A percentile compares a stretch with the other conserved stretches of the same genome.
Conservation (phyloP, 2,113 vertebrate genomes). For the Ophiodon elongatus region DNA sequence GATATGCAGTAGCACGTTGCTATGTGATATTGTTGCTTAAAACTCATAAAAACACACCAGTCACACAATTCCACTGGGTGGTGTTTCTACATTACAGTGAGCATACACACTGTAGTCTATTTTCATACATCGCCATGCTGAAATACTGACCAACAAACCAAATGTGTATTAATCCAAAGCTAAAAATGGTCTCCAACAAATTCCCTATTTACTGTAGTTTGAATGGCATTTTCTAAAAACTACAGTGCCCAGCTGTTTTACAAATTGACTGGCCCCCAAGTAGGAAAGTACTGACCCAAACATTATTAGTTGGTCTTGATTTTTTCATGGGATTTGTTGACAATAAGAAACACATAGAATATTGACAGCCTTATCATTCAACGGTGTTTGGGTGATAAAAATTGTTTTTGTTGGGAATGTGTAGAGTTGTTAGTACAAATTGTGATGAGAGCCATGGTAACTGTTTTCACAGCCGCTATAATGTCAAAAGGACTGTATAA, state of each 20-base stretch:
- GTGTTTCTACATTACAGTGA: not conserved
- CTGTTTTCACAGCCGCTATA: not conserved
- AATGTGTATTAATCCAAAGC: not conserved
- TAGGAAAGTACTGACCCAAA: not conserved
- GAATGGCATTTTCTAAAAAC: not conserved
- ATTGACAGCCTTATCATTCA: not conserved
- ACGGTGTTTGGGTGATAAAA: not conserved
- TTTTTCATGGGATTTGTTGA: not conserved
- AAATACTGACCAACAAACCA: not conserved
- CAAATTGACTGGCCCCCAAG: not conserved
- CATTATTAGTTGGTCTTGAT: not conserved
- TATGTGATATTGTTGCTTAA: not conserved
- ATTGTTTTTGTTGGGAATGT: not conserved
- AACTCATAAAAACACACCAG: not conserved
- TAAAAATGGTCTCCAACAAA: not conserved
- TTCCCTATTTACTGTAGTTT: not conserved
- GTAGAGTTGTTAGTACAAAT: not conserved
- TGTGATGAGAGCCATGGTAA: constrained; percentile 3
- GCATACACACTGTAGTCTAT: not conserved
- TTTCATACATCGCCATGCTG: not conserved
- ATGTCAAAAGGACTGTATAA: constrained; percentile 14
- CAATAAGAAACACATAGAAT: not conserved
- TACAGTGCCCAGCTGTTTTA: not conserved
- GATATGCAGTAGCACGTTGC: not conserved
- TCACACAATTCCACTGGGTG: no score